phyloP scores from a whole-genome alignment of 2,797 vertebrate genomes.

The Poeciliopsis presidionis region DNA sequence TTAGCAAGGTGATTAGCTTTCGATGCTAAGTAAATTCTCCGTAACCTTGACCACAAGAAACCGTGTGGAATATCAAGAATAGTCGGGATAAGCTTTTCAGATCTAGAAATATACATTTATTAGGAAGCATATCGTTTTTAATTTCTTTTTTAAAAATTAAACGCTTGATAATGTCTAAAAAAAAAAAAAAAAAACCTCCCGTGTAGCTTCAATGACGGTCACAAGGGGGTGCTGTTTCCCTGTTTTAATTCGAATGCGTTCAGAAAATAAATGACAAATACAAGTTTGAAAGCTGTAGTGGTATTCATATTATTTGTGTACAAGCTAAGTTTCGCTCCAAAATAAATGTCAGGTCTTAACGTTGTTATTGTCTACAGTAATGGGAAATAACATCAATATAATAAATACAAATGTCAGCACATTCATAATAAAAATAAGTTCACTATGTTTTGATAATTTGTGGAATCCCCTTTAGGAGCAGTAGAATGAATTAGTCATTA shows the following conservation, averaged over 20 bases:
- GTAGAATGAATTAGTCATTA: not conserved
- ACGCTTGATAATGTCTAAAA: not conserved
- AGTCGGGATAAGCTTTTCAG: not conserved
- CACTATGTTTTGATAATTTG: not conserved
- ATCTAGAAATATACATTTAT: not conserved
- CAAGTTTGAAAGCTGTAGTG: not conserved
- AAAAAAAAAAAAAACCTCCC: too few relatives aligned
- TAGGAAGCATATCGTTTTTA: not conserved
- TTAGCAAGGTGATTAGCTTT: slow-evolving; percentile 19
- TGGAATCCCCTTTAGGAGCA: not conserved
- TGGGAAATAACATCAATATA: not conserved
- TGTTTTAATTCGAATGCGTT: not conserved
- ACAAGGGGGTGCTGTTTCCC: not conserved
- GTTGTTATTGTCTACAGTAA: not conserved
- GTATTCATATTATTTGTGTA: not conserved
- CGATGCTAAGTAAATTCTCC: slow-evolving; percentile 26
- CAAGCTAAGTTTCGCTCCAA: not conserved
- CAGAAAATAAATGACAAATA: not conserved
- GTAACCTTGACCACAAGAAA: slow-evolving; percentile 22
- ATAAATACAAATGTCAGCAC: not conserved
- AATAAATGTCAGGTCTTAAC: not conserved
- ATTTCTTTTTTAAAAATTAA: too few relatives aligned
- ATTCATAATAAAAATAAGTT: not conserved
- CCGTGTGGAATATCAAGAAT: not conserved
- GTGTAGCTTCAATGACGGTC: not conserved